A percentile compares a stretch with the other conserved stretches of the same genome.
These are phyloP conservation scores for Nebria salina DNA, from an alignment of 2,888 invertebrate species.

Conservation along the genomic window DNA sequence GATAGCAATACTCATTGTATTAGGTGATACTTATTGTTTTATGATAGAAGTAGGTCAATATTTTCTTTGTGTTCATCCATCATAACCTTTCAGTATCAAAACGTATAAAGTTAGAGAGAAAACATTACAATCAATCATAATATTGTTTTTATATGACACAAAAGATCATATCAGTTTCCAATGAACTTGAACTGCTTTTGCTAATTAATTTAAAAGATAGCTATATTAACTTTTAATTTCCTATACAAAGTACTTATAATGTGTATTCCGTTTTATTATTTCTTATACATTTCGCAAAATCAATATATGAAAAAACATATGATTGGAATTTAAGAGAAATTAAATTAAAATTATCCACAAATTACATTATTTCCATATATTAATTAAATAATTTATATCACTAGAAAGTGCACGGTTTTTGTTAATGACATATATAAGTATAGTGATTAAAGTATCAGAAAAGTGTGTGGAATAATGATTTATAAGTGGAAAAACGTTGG, in stretches of 20 bases:
- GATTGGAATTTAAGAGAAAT: not conserved
- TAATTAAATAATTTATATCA: not conserved
- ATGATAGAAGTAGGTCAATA: slow-evolving; percentile 25
- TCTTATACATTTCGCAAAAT: not conserved
- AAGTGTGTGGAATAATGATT: not conserved
- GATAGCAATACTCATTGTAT: not conserved
- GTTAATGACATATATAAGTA: not conserved
- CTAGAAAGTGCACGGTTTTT: slow-evolving; percentile 5
- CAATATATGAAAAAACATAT: not conserved
- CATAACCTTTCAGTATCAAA: slow-evolving; percentile 12
- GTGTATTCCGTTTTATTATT: too few relatives aligned
- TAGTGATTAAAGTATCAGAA: slow-evolving; percentile 1
- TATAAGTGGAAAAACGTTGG: not conserved
- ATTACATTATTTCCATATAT: slow-evolving; percentile 6
- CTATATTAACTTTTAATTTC: too few relatives aligned
- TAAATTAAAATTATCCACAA: slow-evolving; percentile 2
- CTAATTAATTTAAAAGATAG: not conserved
- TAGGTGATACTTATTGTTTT: not conserved
- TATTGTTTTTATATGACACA: slow-evolving; percentile 6
- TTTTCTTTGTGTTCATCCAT: slow-evolving; percentile 18
- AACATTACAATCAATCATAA: slow-evolving; percentile 20
- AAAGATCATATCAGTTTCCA: slow-evolving; percentile 17
- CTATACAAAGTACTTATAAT: too few relatives aligned
- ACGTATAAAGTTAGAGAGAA: not conserved
- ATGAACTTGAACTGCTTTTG: slow-evolving; percentile 12